Base-by-base conservation (phyloP, 2,113 vertebrate genomes). In the Chionodraco myersi region DNA sequence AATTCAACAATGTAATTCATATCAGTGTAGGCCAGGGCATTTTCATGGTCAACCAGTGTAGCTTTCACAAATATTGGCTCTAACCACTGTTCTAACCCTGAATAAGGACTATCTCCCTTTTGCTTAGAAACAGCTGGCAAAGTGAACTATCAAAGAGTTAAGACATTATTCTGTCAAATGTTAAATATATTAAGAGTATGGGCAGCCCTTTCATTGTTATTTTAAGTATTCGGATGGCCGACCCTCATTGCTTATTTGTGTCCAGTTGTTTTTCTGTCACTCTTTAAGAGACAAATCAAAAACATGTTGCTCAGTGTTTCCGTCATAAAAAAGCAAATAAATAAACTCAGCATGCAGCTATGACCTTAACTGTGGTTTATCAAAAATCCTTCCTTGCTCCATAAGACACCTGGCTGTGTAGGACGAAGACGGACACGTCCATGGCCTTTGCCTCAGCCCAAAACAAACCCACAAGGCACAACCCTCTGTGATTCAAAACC, bases 321-420 rank as follows among this genome's bases (percentile, higher is more conserved):
- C 81, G 48, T 80, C 72, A 45, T 91, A 75, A 89, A 89, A 75
- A 76, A 84, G 77, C 75, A 84, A 90, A 90, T 82, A 90, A 91
- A 89, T 90, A 86, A 74, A 58, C 61, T 65, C 78, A 58, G 79
- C 75, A 64, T 51, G 69, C 60, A 65, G 61, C 52, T 54, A 54
- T 79, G 36, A 41, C 30, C 48, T 59, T 15, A 58, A 60, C 56
- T 75, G 66, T 73, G 72, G 86, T 75, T 70, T 56, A 72, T 86
- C 72, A 79, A 77, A 83, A 80, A 81, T 79, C 74, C 82, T 76
- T 87, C 85, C 79, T 69, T 66, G 54, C 15, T 62, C 4, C 11
- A 75, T 61, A 60, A 72, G 49, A 83, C 56, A 77, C 36, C 51
- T 72, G 82, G 62, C 65, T 64, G 48, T 74, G 79, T 14, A 44